phyloP scores from a whole-genome alignment of 2,113 vertebrate species.

The Aviceda subcristata region DNA sequence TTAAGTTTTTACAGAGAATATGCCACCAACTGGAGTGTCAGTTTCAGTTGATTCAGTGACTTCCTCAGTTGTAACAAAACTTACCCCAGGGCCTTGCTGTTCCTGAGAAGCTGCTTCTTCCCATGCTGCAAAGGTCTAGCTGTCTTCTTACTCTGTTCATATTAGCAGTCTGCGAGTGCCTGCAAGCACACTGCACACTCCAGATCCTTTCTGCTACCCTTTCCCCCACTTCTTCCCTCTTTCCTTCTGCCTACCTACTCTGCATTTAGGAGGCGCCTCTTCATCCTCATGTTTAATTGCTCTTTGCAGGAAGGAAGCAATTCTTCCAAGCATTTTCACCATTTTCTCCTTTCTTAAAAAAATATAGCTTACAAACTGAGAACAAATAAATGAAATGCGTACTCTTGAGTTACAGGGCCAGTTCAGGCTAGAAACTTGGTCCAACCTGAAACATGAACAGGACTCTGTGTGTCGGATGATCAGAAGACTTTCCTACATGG shows the following conservation, averaged over 20 bases:
- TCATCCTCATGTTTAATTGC: neutral
- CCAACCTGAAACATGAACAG: neutral
- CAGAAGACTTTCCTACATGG: fast-evolving
- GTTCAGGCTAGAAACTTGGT: neutral
- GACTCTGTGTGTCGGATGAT: neutral
- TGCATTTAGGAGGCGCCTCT: neutral
- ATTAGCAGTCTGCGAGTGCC: neutral
- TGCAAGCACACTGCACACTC: neutral
- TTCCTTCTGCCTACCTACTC: neutral
- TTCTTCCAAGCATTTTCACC: neutral
- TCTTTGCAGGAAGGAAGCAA: neutral
- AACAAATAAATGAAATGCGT: neutral
- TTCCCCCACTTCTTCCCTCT: neutral
- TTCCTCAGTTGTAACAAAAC: neutral
- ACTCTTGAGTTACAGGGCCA: neutral
- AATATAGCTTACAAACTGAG: neutral
- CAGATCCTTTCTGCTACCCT: neutral
- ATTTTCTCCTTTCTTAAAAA: neutral
- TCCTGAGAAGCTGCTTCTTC: neutral
- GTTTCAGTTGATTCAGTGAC: neutral
- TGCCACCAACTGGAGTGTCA: neutral
- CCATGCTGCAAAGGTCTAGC: neutral
- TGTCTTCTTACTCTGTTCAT: neutral
- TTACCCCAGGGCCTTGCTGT: neutral
- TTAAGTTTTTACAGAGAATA: neutral